Evolutionary conservation across 2,888 invertebrate species (phyloP), one percentile per base, ranked within the genome.

Genomic region (Cremastobaeus sp.): DNA sequence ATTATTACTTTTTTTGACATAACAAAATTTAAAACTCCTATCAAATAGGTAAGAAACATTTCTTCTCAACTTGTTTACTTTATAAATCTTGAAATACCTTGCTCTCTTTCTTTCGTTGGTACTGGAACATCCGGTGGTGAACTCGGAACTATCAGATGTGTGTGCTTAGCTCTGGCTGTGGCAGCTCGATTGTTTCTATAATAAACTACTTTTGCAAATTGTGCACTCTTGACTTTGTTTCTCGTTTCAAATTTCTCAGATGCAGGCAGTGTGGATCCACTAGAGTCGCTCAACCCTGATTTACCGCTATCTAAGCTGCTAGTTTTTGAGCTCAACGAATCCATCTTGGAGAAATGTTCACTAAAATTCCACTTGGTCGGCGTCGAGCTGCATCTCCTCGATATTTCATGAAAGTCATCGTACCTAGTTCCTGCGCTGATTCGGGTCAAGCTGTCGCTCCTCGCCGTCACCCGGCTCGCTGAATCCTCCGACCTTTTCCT

Each of bases 61-160:
- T n/a, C n/a, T n/a, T n/a, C n/a, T n/a, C n/a, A n/a, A n/a, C n/a
- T n/a, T n/a, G n/a, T n/a, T n/a, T n/a, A n/a, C n/a, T n/a, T n/a
- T n/a, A n/a, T n/a, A n/a, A n/a, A n/a, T n/a, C n/a, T n/a, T n/a
- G n/a, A n/a, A n/a, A n/a, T n/a, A 92, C 92, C 93, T 90, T 93
- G 93, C 84, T 93, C 93, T 79, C 92, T 89, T 82, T 93, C 93
- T 83, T 92, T 92, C 54, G 90, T 87, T 57, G 90, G 88, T 37
- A 89, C 82, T 76, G 89, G 88, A 37, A 66, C 48, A 4, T 90
- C 90, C 0, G 78, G 91, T 89, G 39, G 89, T 85, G 79, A n/a
- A 88, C 84, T 90, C 88, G 79, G 78, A 66, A 88, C 87, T 3
- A 89, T 86, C 60, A 89, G 84, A 74, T 89, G 89, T 83, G 91